These are phyloP conservation scores for Drosophila yooni DNA, from an alignment of 2,888 invertebrate species.

Conservation along the genomic window DNA sequence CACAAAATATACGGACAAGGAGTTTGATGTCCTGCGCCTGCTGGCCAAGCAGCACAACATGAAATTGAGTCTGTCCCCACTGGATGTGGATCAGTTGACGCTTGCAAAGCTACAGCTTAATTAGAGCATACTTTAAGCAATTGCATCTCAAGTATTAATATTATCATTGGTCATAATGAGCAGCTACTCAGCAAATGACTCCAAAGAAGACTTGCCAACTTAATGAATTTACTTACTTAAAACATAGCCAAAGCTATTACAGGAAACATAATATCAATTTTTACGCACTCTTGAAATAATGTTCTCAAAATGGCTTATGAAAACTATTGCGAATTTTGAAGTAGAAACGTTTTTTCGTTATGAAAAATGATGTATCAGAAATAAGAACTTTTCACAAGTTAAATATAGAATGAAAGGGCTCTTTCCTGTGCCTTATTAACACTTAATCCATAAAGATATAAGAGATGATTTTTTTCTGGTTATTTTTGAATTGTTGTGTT, in stretches of 20 bases:
- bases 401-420: neutral
- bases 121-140: constrained; percentile 4
- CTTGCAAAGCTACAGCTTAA: constrained; percentile 48
- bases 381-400: neutral
- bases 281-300: neutral
- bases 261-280: neutral
- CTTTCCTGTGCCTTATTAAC: neutral
- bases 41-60: constrained; percentile 40
- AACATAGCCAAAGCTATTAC: neutral
- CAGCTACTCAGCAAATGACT: neutral
- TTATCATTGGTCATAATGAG: neutral
- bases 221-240: neutral
- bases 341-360: neutral
- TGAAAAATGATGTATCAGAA: neutral
- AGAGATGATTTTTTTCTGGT: neutral
- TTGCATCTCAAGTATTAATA: neutral
- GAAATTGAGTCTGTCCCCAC: constrained; percentile 47
- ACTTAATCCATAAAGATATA: neutral
- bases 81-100: constrained; percentile 48
- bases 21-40: constrained; percentile 39
- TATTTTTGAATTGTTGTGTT: neutral
- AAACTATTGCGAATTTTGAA: neutral
- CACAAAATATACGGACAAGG: constrained; percentile 37
- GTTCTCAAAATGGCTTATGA: neutral
- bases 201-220: constrained; percentile 19